Evolutionary conservation across 2,113 vertebrate genomes (phyloP), one percentile per base, ranked within the genome.

Genomic region (Isichthys henryi): DNA sequence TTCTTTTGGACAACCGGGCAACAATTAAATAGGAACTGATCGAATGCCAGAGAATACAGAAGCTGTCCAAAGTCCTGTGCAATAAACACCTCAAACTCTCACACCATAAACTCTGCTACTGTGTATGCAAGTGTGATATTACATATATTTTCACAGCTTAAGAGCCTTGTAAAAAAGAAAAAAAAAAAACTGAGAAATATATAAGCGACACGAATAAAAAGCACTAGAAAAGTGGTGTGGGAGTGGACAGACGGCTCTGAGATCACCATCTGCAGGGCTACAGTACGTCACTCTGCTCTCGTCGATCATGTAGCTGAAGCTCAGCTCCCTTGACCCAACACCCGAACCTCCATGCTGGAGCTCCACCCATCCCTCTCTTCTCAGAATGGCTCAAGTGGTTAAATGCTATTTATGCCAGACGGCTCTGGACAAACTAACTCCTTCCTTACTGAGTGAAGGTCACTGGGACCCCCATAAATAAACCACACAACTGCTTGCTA

Each of bases 141-240:
- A 52, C 88, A 89, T 70, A 87, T 39, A 89, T 86, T 58, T 91
- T 92, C 91, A 93, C 91, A 93, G 90, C 89, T 91, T 91, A 88
- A 89, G 90, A 89, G 88, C 88, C 58, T 88, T 88, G 45, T 86
- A 62, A 89, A 19, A 88, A 89, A 88, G 31, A 56, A 53, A 70
- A 43, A 80, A 83, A 66, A 62, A 15, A 74, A 70, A 70, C 15
- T 77, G 58, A 87, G 66, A 77, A 82, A 48, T 48, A 58, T 31
- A 80, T 15, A 58, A 84, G 87, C 19, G 21, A 88, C 77, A 85
- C 10, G 62, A 77, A 83, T 50, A 83, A 62, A 80, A 87, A 88
- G 89, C 70, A 52, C 87, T 23, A 52, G 6, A 35, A 53, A 45
- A 84, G 62, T 19, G 53, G 17, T 62, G n/a, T 90, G 86, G 43